Base-by-base conservation (phyloP, 2,888 invertebrate species). In the Bhutanitis thaidina region DNA sequence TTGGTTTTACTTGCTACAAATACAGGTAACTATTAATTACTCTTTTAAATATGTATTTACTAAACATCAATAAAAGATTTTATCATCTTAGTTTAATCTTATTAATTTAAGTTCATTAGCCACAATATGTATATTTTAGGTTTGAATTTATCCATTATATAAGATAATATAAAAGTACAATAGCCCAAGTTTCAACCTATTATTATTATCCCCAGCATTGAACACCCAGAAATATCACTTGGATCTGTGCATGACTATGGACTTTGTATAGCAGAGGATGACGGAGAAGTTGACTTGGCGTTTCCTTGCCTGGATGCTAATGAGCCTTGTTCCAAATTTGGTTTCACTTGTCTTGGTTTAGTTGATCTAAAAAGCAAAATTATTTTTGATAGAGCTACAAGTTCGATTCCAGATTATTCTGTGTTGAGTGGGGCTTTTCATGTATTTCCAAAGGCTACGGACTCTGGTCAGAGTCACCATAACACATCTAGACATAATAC, bases 191-290 rank as follows among this genome's bases (percentile, higher is more conserved):
- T 20, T 49, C 37, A 43, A 39, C 32, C 29, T 49, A 36, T 43
- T 27, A 34, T 41, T 37, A 40, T 43, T 43, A 51, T 57, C 75
- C 74, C 67, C 70, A 93, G 93, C 74, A 91, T 92, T 57, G 91
- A 91, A 67, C 91, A 92, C 72, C 92, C 93, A 4, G 92, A 93
- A 54, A 84, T 92, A 63, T 75, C 82, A 14, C 86, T 94, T 41
- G 92, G 93, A 63, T 91, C 93, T 32, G 91, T 93, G 13, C 88
- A 91, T 48, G 92, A 93, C 68, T 98, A 97, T 76, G 96, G 96
- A 37, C 91, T 98, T 49, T 97, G 96, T 73, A 97, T 98, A 77
- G 97, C 97, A 20, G 98, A 98, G 83, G 98, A 98, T 69, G 97
- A 98, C 73, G 98, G 98, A 1, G 98, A 98, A 84, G 95, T 97